Evolutionary conservation across 64 coral and sea anemone species (phyloP), one percentile per base, ranked within the genome.

Genomic region (Anthopleura sola): DNA sequence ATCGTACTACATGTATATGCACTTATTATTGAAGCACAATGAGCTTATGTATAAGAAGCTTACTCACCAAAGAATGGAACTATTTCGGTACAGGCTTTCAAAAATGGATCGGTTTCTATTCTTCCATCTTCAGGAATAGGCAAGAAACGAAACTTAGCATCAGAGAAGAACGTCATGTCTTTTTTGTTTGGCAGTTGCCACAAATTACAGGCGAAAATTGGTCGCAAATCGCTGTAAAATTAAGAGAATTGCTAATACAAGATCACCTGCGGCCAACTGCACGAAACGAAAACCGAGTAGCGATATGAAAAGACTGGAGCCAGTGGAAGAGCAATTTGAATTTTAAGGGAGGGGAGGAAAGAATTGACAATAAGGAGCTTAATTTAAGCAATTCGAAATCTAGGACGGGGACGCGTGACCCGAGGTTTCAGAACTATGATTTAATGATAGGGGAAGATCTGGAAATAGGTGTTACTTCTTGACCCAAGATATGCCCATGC

Each of bases 51-150:
- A n/a, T n/a, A n/a, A n/a, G n/a, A n/a, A n/a, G n/a, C n/a, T n/a
- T 84, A 68, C 92, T 83, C 36, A 99, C 97, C 97, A 62, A 99
- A 99, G 88, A 99, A 99, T 13, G 97, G 97, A 8, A 99, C 97
- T 11, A 99, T 81, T 90, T 99, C 87, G 58, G 82, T 62, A 68
- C 93, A 91, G 37, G 97, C 97, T 75, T 99, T 88, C 69, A 99
- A 84, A 84, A 99, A 99, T 75, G 92, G 69, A 47, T 85, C 85
- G 6, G 97, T 99, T 75, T 99, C 93, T 21, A 99, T 99, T 88
- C 44, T 99, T 58, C 75, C 71, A 60, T 99, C 93, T 77, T 99
- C 97, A 37, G 89, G 90, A 33, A 99, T 38, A 18, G 87, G 68
- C 58, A 78, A 76, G 58, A 99, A 99, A 29, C 87, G 78, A 38